Evolutionary conservation across 2,113 vertebrate genomes (phyloP).

Genomic region (Megaceryle maxima): DNA sequence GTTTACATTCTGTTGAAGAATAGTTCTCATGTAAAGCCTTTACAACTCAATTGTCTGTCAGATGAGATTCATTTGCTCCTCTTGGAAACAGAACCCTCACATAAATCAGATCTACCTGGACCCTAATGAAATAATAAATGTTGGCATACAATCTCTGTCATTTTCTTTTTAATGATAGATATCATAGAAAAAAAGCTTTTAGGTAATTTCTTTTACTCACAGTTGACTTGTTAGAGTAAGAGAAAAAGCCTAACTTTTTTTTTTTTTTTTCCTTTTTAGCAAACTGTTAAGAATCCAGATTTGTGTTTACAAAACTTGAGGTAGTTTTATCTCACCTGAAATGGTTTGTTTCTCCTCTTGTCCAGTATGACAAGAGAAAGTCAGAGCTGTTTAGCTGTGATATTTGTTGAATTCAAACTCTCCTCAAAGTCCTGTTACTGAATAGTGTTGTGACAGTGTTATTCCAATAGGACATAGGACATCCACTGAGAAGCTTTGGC

Average conservation of each 20-base stretch:
- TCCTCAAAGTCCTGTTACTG: not conserved
- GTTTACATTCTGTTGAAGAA: slow-evolving; percentile 8
- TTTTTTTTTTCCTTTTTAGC: not conserved
- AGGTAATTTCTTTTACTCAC: not conserved
- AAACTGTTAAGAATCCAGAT: not conserved
- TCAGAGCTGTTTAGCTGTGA: not conserved
- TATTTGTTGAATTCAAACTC: not conserved
- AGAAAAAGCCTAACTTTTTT: not conserved
- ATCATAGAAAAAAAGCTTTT: not conserved
- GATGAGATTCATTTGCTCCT: slow-evolving; percentile 7
- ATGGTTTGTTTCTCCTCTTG: not conserved
- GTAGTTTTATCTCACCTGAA: not conserved
- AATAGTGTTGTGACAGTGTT: not conserved
- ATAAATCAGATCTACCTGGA: slow-evolving; percentile 22
- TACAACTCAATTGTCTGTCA: not conserved
- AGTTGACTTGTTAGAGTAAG: not conserved
- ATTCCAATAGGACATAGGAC: not conserved
- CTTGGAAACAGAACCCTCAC: slow-evolving; percentile 23
- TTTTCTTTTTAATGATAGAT: slow-evolving; percentile 13
- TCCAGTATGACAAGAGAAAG: not conserved
- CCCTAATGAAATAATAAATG: slow-evolving; percentile 10
- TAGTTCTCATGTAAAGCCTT: not conserved
- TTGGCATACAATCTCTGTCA: not conserved
- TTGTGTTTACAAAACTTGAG: not conserved
- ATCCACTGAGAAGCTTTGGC: not conserved